A percentile compares a stretch with the other conserved stretches of the same genome.
Conservation (phyloP, 2,888 invertebrate genomes). For the Drosophila recens region DNA sequence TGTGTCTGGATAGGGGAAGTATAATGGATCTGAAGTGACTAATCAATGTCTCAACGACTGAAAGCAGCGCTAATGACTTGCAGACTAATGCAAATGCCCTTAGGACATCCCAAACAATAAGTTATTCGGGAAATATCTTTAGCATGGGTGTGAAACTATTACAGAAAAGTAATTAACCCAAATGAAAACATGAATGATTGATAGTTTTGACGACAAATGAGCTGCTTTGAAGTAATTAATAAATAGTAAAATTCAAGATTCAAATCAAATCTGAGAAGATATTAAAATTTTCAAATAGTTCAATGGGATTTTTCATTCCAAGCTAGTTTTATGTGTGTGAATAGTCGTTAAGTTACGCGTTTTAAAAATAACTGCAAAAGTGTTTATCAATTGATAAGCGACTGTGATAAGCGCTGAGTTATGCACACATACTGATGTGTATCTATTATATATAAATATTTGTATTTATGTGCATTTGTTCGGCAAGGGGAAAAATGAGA, state of each 20-base stretch:
- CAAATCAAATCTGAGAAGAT: background rate
- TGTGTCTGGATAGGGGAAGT: conserved; percentile 5
- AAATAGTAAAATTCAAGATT: background rate
- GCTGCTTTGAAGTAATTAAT: conserved; percentile 14
- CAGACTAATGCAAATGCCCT: conserved; percentile 64
- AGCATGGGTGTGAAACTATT: conserved; percentile 29
- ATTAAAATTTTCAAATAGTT: background rate
- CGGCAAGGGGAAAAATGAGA: conserved; percentile 8
- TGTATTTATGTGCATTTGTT: conserved; percentile 3
- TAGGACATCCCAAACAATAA: conserved; percentile 24
- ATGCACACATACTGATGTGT: conserved; percentile 28
- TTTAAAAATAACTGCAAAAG: conserved; percentile 50
- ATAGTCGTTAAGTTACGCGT: background rate
- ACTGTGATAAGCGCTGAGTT: conserved; percentile 36
- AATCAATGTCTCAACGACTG: conserved; percentile 55
- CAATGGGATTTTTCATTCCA: background rate
- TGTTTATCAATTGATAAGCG: conserved; percentile 56
- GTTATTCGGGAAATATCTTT: conserved; percentile 10
- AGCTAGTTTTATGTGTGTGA: background rate
- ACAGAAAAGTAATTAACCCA: conserved; percentile 60
- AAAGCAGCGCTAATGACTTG: conserved; percentile 62
- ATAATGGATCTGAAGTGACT: conserved; percentile 41
- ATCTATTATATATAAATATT: conserved; percentile 9
- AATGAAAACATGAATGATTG: conserved; percentile 52
- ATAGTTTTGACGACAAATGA: conserved; percentile 60